phyloP scores from a whole-genome alignment of 2,113 vertebrate species.

The Lepus americanus region DNA sequence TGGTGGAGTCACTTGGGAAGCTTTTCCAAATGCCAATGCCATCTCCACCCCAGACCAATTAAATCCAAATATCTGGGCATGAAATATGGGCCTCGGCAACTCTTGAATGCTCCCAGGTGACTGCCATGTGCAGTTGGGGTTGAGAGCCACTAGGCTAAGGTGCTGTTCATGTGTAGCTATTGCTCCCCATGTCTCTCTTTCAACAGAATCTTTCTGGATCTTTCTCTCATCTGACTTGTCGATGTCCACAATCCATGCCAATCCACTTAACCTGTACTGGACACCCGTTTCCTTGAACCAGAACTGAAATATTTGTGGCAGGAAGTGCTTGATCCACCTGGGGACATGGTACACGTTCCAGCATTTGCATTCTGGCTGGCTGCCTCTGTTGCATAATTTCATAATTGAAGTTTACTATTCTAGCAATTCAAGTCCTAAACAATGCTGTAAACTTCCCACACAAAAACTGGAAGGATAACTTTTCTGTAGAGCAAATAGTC shows the following conservation, averaged over 20 bases:
- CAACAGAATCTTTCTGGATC: neutral
- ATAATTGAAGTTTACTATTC: no score
- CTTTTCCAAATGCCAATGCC: neutral
- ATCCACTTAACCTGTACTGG: neutral
- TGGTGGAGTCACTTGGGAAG: neutral
- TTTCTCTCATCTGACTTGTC: neutral
- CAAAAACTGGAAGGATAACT: neutral
- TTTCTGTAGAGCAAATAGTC: neutral
- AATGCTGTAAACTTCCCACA: neutral
- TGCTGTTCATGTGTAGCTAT: neutral
- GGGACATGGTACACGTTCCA: accelerated
- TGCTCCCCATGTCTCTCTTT: neutral
- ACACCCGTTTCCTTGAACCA: neutral
- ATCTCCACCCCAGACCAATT: neutral
- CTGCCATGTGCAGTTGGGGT: accelerated
- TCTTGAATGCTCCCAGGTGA: neutral
- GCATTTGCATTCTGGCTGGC: neutral
- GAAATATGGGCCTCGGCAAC: neutral
- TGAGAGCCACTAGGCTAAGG: neutral
- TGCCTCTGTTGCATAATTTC: neutral
- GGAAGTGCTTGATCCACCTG: neutral
- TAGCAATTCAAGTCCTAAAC: neutral
- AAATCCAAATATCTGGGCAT: neutral
- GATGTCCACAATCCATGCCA: neutral
- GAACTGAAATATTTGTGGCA: neutral